A percentile compares a stretch with the other conserved stretches of the same genome.
Evolutionary conservation across 2,797 vertebrate genomes (phyloP).

Genomic region (Alosa sapidissima): DNA sequence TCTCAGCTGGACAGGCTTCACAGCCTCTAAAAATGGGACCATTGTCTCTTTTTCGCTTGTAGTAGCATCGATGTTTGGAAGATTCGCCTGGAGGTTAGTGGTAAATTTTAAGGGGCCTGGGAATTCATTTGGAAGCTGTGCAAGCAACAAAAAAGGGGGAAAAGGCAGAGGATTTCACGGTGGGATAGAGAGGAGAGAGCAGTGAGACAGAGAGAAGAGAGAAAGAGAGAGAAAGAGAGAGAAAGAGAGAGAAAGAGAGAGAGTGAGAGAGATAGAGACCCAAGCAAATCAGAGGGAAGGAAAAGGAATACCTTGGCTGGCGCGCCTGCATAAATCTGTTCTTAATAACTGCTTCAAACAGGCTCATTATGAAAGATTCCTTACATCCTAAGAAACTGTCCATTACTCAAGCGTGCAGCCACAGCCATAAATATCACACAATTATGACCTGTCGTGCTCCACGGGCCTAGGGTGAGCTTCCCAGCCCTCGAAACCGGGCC

Average conservation of each 20-base stretch:
- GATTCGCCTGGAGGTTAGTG: conserved; percentile 20
- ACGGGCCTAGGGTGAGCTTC: not conserved
- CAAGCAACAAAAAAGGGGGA: not conserved
- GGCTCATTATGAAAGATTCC: conserved; percentile 29
- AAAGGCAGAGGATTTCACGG: not conserved
- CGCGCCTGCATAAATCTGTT: conserved; percentile 41
- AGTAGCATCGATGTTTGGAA: conserved; percentile 43
- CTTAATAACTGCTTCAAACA: conserved; percentile 37
- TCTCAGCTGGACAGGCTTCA: conserved; percentile 47
- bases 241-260: conserved; percentile 20
- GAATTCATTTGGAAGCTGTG: not conserved
- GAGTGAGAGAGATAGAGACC: not conserved
- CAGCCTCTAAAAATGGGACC: conserved; percentile 38
- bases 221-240: not conserved
- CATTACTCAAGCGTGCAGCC: conserved; percentile 34
- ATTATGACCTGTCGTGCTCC: conserved; percentile 45
- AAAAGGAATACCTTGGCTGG: conserved; percentile 19
- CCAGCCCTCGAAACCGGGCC: not conserved
- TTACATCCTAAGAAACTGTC: conserved; percentile 31
- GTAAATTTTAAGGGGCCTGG: conserved; percentile 37
- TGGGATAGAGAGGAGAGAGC: not conserved
- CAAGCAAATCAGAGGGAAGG: not conserved
- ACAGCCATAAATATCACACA: conserved; percentile 50
- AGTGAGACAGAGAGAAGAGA: not conserved
- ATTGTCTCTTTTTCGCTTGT: conserved; percentile 46